Percentiles rank a stretch among this genome's conserved stretches.
Evolutionary conservation across 2,113 vertebrate species (phyloP).

Genomic region (Orcinus orca): DNA sequence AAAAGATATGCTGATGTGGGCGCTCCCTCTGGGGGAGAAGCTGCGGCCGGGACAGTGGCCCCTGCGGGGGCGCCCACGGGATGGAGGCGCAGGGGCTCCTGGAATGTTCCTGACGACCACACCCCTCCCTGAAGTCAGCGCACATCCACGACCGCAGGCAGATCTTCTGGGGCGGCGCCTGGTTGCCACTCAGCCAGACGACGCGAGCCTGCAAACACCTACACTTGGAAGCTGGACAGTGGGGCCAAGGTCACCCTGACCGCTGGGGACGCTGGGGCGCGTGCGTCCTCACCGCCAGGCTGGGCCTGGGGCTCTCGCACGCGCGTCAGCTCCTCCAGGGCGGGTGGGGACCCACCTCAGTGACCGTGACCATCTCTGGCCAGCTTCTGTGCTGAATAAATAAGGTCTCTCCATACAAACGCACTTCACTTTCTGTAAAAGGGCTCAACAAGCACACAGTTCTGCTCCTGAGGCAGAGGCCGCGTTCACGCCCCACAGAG

Average conservation of each 20-base stretch:
- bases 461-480: background rate
- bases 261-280: background rate
- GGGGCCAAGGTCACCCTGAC: background rate
- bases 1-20: no score
- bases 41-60: background rate
- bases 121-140: fast-evolving
- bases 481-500: fast-evolving
- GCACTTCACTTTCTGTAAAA: conserved; percentile 21
- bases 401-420: conserved; percentile 74
- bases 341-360: fast-evolving
- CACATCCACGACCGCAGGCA: fast-evolving
- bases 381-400: conserved; percentile 75
- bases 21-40: no score
- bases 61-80: fast-evolving
- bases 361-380: conserved; percentile 69
- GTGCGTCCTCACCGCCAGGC: background rate
- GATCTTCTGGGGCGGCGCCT: background rate
- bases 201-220: background rate
- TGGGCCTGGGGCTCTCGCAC: background rate
- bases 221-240: fast-evolving
- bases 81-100: background rate
- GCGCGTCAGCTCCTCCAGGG: fast-evolving
- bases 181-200: background rate
- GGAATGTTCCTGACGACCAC: background rate
- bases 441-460: background rate